Percentiles rank a stretch among this genome's conserved stretches.
These are phyloP conservation scores for Tenrec ecaudatus DNA, from an alignment of 2,113 vertebrate genomes.

Conservation along the genomic window DNA sequence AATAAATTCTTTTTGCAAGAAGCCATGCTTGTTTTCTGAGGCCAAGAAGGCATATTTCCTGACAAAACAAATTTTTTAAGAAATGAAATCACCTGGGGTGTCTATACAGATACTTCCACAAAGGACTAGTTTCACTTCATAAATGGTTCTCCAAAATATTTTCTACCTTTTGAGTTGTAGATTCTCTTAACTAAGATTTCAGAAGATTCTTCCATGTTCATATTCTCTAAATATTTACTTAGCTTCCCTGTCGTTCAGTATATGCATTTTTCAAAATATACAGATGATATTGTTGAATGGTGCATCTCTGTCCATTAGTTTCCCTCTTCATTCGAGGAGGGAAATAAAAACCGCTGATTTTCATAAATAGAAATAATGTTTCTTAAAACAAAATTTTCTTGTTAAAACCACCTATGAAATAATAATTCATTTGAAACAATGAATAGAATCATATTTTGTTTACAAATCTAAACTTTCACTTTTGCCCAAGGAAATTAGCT, in stretches of 20 bases:
- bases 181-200: conserved; percentile 1
- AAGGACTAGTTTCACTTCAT: background rate
- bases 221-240: background rate
- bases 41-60: background rate
- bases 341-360: background rate
- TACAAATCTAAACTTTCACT: background rate
- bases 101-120: background rate
- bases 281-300: no score
- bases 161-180: background rate
- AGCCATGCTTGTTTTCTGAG: background rate
- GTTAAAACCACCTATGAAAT: background rate
- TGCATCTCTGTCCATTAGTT: background rate
- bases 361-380: background rate
- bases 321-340: background rate
- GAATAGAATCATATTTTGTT: background rate
- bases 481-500: background rate
- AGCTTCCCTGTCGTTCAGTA: background rate
- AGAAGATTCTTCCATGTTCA: background rate
- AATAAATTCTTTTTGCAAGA: background rate
- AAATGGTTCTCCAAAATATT: background rate
- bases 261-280: background rate
- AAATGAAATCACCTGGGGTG: background rate
- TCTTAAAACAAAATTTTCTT: background rate
- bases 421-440: background rate
- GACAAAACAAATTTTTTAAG: background rate